Evolutionary conservation across 2,888 invertebrate genomes (phyloP), one percentile per base, ranked within the genome.

Genomic region (Margaritifera margaritifera): DNA sequence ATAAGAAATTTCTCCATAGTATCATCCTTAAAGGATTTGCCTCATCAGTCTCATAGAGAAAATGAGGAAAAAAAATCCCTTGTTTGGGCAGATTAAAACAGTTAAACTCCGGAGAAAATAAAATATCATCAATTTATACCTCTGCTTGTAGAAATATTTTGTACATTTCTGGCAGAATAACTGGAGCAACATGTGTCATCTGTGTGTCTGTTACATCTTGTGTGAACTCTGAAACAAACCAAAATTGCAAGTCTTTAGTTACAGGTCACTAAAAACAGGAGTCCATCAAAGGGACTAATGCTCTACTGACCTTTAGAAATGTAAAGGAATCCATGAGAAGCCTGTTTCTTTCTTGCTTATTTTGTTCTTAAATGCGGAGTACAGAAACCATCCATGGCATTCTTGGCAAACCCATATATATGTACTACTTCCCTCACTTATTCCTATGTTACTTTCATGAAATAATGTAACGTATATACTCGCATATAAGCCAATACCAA

Each of bases 161-260:
- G 84, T 93, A 93, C 89, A 94, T 93, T 88, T 94, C 93, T 27
- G 93, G 93, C 20, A 94, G 80, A 60, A 94, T 92, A 18, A 93
- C 91, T 2, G 94, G 93, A 0, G 93, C 93, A 25, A 94, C 92
- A 79, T 93, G 92, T 11, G 92, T 92, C 79, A 94, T 92, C 85
- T 94, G 93, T 55, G 86, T 90, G 70, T 93, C 93, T 6, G 92
- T 91, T 6, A 94, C 91, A 83, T 94, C 94, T 75, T 93, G 92
- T 1, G 92, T 92, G 75, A 94, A 93, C 83, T 94, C 94, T 79
- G 79, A 63, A 79, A 84, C 57, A 68, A 68, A 52, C 56, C 56
- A 22, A 0, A 56, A 19, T 15, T 56, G 15, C 56, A 56, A 56
- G 19, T 56, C 18, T 18, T 56, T 56, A 22, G 20, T 56, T 56